Evolutionary conservation across 1,140 invertebrate species (phyloP).

Genomic region (Danaus plexippus): DNA sequence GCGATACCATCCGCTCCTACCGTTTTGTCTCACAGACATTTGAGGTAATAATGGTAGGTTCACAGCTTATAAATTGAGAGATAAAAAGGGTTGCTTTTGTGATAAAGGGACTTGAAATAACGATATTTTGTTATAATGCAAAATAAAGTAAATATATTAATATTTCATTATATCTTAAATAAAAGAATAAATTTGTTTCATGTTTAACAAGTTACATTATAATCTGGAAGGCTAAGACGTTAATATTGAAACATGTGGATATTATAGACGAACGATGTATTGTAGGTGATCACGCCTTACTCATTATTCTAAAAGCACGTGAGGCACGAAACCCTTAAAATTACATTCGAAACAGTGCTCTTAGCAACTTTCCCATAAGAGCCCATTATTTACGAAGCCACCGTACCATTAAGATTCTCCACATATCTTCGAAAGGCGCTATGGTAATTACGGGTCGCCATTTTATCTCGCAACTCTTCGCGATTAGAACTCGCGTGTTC

Average conservation of each 20-base stretch:
- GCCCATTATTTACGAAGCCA: slow-evolving; percentile 69
- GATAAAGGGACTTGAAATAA: slow-evolving; percentile 1
- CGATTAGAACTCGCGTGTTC: slow-evolving; percentile 62
- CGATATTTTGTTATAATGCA: slow-evolving; percentile 1
- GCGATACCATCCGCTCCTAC: slow-evolving; percentile 30
- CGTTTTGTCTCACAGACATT: slow-evolving; percentile 26
- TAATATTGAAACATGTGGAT: not conserved
- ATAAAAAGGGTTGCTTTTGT: slow-evolving; percentile 9
- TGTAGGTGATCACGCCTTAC: slow-evolving; percentile 26
- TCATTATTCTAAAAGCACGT: slow-evolving; percentile 58
- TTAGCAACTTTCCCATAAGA: slow-evolving; percentile 69
- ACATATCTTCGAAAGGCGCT: slow-evolving; percentile 69
- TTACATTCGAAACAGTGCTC: slow-evolving; percentile 67
- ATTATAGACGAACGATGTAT: not conserved
- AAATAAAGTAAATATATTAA: not conserved
- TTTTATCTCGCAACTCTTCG: slow-evolving; percentile 67
- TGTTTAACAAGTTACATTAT: too few relatives aligned
- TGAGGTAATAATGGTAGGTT: slow-evolving; percentile 14
- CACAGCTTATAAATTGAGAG: slow-evolving; percentile 9
- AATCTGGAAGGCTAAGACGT: not conserved
- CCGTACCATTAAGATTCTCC: slow-evolving; percentile 70
- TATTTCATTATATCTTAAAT: too few relatives aligned
- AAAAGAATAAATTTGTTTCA: too few relatives aligned
- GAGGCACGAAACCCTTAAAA: slow-evolving; percentile 58
- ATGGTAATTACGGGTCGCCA: slow-evolving; percentile 70